Evolutionary conservation across 2,113 vertebrate genomes (phyloP).

Genomic region (Myiozetetes cayanensis): DNA sequence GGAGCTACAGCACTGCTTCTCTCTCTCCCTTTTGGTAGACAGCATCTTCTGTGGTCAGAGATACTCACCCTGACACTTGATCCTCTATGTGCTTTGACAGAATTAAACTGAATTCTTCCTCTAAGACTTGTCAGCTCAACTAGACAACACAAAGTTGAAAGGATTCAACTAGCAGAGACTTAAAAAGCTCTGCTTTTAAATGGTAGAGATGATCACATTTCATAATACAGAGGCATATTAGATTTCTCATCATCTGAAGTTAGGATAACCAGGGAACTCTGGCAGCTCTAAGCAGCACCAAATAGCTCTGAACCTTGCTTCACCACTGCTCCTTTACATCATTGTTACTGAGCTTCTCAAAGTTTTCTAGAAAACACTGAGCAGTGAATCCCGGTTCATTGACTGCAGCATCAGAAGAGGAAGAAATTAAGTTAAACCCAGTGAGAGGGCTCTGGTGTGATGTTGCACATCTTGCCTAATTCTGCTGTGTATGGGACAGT

Average conservation of each 20-base stretch:
- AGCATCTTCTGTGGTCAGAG: neutral
- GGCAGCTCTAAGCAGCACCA: neutral
- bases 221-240: neutral
- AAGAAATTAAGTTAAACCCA: neutral
- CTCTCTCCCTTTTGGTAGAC: neutral
- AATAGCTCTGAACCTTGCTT: neutral
- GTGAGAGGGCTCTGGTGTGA: neutral
- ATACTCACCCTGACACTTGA: neutral
- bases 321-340: neutral
- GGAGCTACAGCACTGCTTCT: neutral
- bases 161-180: neutral
- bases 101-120: neutral
- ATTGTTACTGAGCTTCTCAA: neutral
- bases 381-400: neutral
- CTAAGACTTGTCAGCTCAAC: neutral
- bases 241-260: neutral
- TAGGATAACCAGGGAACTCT: neutral
- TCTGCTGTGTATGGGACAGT: neutral
- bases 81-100: neutral
- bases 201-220: neutral
- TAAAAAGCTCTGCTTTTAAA: neutral
- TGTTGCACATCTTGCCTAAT: neutral
- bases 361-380: neutral
- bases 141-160: neutral
- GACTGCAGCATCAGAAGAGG: neutral